Evolutionary conservation across 1,140 invertebrate genomes (phyloP), one percentile per base, ranked within the genome.

Genomic region (Temnothorax nylanderi): DNA sequence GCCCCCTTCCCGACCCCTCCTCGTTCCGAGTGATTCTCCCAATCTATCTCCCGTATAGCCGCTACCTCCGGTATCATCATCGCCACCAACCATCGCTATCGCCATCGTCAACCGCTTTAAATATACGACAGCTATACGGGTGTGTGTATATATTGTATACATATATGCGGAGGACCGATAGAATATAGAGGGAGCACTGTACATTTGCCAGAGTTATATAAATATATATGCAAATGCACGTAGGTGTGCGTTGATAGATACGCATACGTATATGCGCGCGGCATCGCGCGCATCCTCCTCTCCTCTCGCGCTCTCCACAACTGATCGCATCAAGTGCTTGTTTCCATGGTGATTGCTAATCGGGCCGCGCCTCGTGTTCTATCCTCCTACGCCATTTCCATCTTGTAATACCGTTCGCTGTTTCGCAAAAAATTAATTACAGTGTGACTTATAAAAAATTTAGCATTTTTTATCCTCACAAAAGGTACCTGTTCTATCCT

Each of bases 311-410:
- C 54, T 18, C 94, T 93, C 90, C 88, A 94, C 65, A 41, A 93
- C 94, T 95, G 95, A 96, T 96, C 95, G 95, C 94, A 96, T 96
- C 96, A 96, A 95, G 94, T 94, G 94, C 94, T 95, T 96, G 96
- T 96, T 96, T 95, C 95, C 96, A 96, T 96, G 95, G 96, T 95
- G 95, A 96, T 96, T 95, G 96, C 95, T 96, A 96, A 96, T 96
- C 96, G 96, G 94, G 94, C 94, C 94, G 94, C 94, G 89, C 90
- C 92, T 86, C 93, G 89, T 90, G 92, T 93, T 93, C 92, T 92
- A 94, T 93, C 95, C 92, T 67, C 95, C 92, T 67, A 54, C 47
- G 77, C 47, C 64, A 37, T 81, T 81, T 81, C 16, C 47, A 81
- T 56, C 47, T 54, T 69, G 77, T 54, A 69, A 41, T 26, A 5